These are phyloP conservation scores for Triplophysa yarkandensis DNA, from an alignment of 2,797 vertebrate species.

Conservation along the genomic window DNA sequence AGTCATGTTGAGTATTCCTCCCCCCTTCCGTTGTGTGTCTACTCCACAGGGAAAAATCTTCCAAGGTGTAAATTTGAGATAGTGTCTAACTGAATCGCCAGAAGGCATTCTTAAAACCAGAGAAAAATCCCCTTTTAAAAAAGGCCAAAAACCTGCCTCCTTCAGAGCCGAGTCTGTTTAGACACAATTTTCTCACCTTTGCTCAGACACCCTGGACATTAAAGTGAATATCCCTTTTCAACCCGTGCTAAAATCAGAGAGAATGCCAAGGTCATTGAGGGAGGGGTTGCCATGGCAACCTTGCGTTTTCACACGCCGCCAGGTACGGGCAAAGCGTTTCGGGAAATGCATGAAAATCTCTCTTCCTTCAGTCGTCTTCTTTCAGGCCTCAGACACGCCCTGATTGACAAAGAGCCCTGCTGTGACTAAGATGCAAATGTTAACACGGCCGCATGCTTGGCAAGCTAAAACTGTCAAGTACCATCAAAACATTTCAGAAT, in stretches of 20 bases:
- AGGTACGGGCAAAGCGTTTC: slow-evolving; percentile 36
- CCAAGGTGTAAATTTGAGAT: slow-evolving; percentile 53
- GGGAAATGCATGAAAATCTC: slow-evolving; percentile 27
- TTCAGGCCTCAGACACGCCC: slow-evolving; percentile 38
- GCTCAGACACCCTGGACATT: slow-evolving; percentile 43
- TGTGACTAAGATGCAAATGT: slow-evolving; percentile 39
- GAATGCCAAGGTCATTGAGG: slow-evolving; percentile 50
- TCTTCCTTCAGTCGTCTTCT: slow-evolving; percentile 40
- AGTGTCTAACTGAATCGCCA: slow-evolving; percentile 45
- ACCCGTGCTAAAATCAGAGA: slow-evolving; percentile 52
- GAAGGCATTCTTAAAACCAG: slow-evolving; percentile 37
- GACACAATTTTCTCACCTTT: slow-evolving; percentile 42
- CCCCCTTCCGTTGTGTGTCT: slow-evolving; percentile 37
- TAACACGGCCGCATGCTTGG: slow-evolving; percentile 21
- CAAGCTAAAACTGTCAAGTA: slow-evolving; percentile 16
- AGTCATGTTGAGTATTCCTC: slow-evolving; percentile 16
- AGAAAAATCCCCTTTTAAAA: slow-evolving; percentile 16
- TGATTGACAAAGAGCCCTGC: slow-evolving; percentile 28
- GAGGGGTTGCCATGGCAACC: slow-evolving; percentile 57
- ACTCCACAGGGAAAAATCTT: slow-evolving; percentile 49
- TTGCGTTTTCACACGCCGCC: slow-evolving; percentile 37
- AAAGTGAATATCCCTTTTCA: slow-evolving; percentile 50
- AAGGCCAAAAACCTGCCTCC: slow-evolving; percentile 20
- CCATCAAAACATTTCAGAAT: slow-evolving; percentile 25
- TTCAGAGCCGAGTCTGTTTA: slow-evolving; percentile 34